Conservation (phyloP, 2,113 vertebrate species). For the Serilophus lunatus region DNA sequence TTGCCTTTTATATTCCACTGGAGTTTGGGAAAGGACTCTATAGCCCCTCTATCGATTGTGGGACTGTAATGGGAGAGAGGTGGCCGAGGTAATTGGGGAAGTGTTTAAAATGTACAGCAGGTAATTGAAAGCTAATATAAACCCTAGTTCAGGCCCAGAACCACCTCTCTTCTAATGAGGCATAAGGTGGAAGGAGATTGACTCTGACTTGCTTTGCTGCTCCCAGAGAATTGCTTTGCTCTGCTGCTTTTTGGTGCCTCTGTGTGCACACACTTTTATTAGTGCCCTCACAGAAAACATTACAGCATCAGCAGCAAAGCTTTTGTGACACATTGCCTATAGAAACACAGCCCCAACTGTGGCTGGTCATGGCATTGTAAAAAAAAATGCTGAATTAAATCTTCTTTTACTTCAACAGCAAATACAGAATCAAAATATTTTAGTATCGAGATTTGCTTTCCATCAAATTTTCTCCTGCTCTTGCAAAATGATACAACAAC, state of each 20-base stretch:
- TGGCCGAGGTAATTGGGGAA: neutral
- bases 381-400: neutral
- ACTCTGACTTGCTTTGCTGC: neutral
- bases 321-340: neutral
- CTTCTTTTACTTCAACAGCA: neutral
- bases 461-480: neutral
- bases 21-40: neutral
- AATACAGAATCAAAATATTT: neutral
- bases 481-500: neutral
- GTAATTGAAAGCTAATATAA: slow-evolving; percentile 25
- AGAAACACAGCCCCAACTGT: neutral
- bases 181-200: neutral
- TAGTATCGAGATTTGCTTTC: neutral
- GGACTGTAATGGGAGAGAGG: neutral
- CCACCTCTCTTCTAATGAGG: neutral
- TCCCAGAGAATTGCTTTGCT: neutral
- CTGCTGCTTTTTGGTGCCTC: neutral
- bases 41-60: accelerated
- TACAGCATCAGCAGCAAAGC: neutral
- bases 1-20: neutral
- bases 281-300: neutral
- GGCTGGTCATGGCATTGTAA: neutral
- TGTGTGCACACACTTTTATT: neutral
- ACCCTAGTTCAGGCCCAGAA: neutral
- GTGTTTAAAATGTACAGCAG: neutral